Evolutionary conservation across 2,888 invertebrate species (phyloP).

Genomic region (Cephus nigrinus): DNA sequence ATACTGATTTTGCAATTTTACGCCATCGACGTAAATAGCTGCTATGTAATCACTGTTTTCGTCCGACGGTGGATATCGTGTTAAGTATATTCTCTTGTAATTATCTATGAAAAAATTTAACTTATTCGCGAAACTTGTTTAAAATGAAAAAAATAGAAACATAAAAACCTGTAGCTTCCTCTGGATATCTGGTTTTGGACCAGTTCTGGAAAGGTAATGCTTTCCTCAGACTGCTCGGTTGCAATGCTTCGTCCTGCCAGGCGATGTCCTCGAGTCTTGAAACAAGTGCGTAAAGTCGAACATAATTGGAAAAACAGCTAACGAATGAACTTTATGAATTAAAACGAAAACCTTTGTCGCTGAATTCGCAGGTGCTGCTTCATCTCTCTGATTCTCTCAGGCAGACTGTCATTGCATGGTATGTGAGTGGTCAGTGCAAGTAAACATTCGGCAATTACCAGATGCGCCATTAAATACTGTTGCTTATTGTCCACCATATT

Average conservation of each 20-base stretch:
- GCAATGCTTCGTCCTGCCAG: constrained; percentile 66
- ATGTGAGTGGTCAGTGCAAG: constrained; percentile 59
- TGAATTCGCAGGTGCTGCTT: constrained; percentile 47
- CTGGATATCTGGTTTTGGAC: constrained; percentile 62
- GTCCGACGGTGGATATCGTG: constrained; percentile 57
- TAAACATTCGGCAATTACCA: constrained; percentile 65
- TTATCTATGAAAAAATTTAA: constrained; percentile 28
- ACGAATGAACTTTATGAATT: not conserved
- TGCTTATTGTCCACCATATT: constrained; percentile 60
- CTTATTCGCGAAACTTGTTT: not conserved
- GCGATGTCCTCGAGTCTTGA: constrained; percentile 53
- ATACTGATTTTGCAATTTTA: constrained; percentile 59
- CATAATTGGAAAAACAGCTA: not conserved
- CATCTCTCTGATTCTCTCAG: constrained; percentile 41
- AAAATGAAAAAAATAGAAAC: not conserved
- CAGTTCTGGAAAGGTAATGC: constrained; percentile 40
- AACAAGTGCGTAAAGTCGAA: not conserved
- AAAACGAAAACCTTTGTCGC: constrained; percentile 52
- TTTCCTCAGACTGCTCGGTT: constrained; percentile 31
- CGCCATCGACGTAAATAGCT: constrained; percentile 64
- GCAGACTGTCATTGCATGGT: constrained; percentile 56
- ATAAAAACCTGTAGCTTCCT: constrained; percentile 59
- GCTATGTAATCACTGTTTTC: constrained; percentile 66
- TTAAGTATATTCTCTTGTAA: constrained; percentile 55
- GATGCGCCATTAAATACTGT: constrained; percentile 67